Evolutionary conservation across 2,888 invertebrate species (phyloP), one percentile per base, ranked within the genome.

Genomic region (Julus scanicus): DNA sequence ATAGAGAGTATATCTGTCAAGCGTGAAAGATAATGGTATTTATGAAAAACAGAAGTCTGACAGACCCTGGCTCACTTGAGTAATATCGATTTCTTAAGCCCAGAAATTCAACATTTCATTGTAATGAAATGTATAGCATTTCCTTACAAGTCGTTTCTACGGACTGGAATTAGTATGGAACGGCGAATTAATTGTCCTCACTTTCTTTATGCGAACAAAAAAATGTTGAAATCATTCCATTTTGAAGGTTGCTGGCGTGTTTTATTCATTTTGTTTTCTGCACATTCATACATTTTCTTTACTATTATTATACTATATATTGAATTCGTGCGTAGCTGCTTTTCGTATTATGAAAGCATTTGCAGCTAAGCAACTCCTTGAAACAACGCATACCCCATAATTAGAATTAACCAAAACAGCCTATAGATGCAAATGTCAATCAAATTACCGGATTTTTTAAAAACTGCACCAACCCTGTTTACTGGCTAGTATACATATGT

Each of bases 231-330:
- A 53, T 53, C 53, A 53, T 63, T 63, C n/a, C 63, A 63, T 17
- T 63, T 63, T 53, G 53, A 63, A 63, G 17, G 63, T 63, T 63
- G 63, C 63, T 63, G 17, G 4, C 63, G 63, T 63, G 63, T n/a
- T 63, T 63, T 63, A 63, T 63, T 63, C 63, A 63, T 63, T 63
- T 63, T 63, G 63, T 63, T 63, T 63, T 17, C 63, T 63, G 63
- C n/a, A 63, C n/a, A 63, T 63, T 63, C 63, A 63, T 63, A n/a
- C n/a, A 63, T 63, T 17, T 63, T 53, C 53, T 53, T 53, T 53
- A 53, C 11, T 63, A 63, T n/a, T 63, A 17, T 63, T 63, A 63
- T n/a, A n/a, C 17, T 63, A 63, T n/a, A 29, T 29, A 8, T 15
- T 17, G n/a, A 17, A 63, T 6, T 17, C 63, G 63, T 63, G n/a